phyloP scores from a whole-genome alignment of 2,888 invertebrate genomes.

The Drosophila bunnanda region DNA sequence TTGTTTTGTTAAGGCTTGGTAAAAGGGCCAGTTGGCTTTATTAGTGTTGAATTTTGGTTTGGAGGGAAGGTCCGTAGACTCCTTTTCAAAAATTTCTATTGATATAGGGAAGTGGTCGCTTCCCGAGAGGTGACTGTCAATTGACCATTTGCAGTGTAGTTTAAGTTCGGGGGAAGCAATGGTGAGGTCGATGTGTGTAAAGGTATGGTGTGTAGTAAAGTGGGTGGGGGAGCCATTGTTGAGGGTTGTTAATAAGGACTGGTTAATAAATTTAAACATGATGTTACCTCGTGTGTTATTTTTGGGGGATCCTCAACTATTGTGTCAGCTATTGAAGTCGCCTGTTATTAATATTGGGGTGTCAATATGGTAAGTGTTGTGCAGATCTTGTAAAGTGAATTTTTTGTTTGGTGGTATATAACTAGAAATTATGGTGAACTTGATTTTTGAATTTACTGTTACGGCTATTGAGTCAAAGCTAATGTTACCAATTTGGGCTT shows the following conservation, averaged over 20 bases:
- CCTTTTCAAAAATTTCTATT: background rate
- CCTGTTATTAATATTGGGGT: background rate
- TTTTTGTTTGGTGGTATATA: constrained; percentile 1
- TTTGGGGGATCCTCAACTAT: background rate
- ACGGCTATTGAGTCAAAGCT: no score
- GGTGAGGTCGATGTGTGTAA: no score
- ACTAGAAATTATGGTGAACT: background rate
- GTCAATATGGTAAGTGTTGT: background rate
- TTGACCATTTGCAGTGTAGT: background rate
- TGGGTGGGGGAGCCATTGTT: no score
- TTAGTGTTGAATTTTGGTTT: background rate
- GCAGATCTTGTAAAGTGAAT: background rate
- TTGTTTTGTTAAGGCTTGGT: background rate
- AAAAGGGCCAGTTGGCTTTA: background rate
- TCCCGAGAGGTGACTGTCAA: background rate
- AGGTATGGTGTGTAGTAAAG: no score
- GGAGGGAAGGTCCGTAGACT: background rate
- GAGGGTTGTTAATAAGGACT: no score
- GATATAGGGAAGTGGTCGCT: background rate
- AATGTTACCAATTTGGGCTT: no score
- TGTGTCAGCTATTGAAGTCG: no score
- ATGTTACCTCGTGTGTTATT: background rate
- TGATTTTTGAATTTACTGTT: no score
- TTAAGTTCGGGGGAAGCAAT: background rate
- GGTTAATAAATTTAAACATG: no score